Evolutionary conservation across 23 tunicate genomes (phyloP).

Genomic region (Styela plicata): DNA sequence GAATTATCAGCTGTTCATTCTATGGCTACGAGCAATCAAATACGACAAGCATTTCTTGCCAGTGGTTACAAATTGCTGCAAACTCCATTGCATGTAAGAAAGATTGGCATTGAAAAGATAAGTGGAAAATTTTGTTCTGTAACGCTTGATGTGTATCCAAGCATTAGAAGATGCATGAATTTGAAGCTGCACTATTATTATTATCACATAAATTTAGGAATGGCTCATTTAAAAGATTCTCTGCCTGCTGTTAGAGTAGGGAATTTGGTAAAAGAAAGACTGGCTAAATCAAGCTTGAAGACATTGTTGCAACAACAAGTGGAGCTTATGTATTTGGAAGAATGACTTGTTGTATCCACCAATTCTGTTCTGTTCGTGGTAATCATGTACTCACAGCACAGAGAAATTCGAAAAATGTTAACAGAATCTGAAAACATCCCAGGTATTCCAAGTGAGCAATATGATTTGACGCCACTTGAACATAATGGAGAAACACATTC

Average conservation of each 20-base stretch:
- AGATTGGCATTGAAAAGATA: constrained; percentile 37
- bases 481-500: too few species aligned
- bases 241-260: constrained; percentile 52
- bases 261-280: constrained; percentile 62
- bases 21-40: constrained; percentile 55
- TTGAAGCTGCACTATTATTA: constrained; percentile 48
- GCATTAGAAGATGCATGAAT: constrained; percentile 48
- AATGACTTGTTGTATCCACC: constrained; percentile 43
- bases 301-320: constrained; percentile 68
- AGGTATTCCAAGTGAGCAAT: too few species aligned
- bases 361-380: constrained; percentile 54
- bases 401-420: too few species aligned
- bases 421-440: too few species aligned
- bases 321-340: constrained; percentile 78
- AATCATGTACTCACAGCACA: too few species aligned
- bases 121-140: constrained; percentile 48
- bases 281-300: constrained; percentile 53
- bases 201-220: constrained; percentile 45
- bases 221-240: constrained; percentile 44
- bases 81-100: constrained; percentile 48
- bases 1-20: constrained; percentile 54
- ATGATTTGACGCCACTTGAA: too few species aligned
- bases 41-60: constrained; percentile 48
- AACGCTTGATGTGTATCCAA: constrained; percentile 49
- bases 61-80: constrained; percentile 56